phyloP scores from a whole-genome alignment of 2,113 vertebrate genomes.

The Echinops telfairi region DNA sequence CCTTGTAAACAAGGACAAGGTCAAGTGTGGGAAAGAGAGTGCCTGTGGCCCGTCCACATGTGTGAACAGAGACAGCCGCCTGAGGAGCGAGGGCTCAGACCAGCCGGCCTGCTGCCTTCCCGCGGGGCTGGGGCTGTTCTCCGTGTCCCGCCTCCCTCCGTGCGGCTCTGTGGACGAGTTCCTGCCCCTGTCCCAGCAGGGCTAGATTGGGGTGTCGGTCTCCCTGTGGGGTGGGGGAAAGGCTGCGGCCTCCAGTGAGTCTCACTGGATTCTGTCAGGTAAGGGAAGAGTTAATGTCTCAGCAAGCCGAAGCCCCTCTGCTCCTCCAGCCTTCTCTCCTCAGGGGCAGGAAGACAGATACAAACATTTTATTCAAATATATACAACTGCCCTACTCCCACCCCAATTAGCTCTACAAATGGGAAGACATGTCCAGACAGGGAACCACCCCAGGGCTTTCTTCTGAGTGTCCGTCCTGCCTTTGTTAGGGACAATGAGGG shows the following conservation, averaged over 20 bases:
- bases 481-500: not conserved
- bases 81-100: not conserved
- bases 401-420: not conserved
- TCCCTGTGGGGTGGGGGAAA: not conserved
- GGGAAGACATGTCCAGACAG: not conserved
- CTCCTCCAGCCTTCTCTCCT: not conserved
- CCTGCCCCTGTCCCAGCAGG: not conserved
- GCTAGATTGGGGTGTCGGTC: not conserved
- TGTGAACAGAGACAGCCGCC: not conserved
- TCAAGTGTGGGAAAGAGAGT: slow-evolving; percentile 63
- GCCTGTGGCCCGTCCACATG: not conserved
- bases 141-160: not conserved
- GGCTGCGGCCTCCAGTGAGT: not conserved
- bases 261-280: not conserved
- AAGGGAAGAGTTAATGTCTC: not conserved
- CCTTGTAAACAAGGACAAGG: slow-evolving; percentile 75
- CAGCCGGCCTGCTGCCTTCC: not conserved
- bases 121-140: not conserved
- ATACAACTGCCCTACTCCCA: slow-evolving; percentile 39
- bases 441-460: not conserved
- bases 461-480: not conserved
- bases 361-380: slow-evolving; percentile 81
- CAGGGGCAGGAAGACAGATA: slow-evolving; percentile 37
- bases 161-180: not conserved
- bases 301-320: not conserved